Percentiles rank a stretch among this genome's conserved stretches.
phyloP scores from a whole-genome alignment of 2,888 invertebrate genomes.

The Orthosia cruda region DNA sequence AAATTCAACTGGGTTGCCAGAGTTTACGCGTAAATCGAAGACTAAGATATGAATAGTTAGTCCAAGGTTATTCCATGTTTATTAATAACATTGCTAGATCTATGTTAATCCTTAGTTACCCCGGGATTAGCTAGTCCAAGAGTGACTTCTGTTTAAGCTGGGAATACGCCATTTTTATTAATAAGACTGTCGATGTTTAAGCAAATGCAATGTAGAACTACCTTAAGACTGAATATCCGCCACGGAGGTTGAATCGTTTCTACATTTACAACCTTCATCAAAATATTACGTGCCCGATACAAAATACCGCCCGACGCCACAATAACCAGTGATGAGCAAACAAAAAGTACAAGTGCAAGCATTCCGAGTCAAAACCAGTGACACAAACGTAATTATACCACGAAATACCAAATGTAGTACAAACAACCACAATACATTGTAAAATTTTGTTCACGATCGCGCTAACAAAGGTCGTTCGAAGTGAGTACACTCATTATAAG shows the following conservation, averaged over 20 bases:
- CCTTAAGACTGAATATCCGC: not conserved
- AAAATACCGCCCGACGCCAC: slow-evolving; percentile 12
- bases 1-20: no score
- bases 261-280: slow-evolving; percentile 17
- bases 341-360: no score
- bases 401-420: slow-evolving; percentile 57
- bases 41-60: no score
- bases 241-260: not conserved
- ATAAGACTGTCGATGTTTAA: no score
- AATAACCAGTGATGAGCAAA: slow-evolving; percentile 49
- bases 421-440: slow-evolving; percentile 64
- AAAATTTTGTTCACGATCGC: slow-evolving; percentile 66
- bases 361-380: slow-evolving; percentile 55
- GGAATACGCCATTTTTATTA: no score
- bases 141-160: no score
- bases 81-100: no score
- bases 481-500: slow-evolving; percentile 59
- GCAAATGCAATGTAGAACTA: not conserved
- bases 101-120: no score
- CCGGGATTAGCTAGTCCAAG: no score
- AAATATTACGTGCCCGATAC: slow-evolving; percentile 22
- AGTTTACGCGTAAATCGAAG: no score
- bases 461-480: slow-evolving; percentile 67
- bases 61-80: no score
- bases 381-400: slow-evolving; percentile 70